Evolutionary conservation across 2,888 invertebrate species (phyloP).

Genomic region (Machimus atricapillus): DNA sequence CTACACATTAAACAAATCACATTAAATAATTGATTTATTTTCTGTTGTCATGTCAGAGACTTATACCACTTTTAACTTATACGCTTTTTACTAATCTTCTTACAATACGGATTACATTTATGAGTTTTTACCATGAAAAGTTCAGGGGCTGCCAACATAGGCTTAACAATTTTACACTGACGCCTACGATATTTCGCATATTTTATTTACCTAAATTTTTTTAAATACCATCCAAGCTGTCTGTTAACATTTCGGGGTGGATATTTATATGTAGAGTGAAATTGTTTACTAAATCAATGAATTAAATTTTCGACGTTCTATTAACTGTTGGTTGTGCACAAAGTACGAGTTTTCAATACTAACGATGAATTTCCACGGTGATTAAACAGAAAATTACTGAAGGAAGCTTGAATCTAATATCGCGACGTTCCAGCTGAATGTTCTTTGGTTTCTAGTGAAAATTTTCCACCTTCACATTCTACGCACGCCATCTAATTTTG

Average conservation of each 20-base stretch:
- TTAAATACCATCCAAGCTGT: background rate
- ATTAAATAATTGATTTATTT: background rate
- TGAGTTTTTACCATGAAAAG: background rate
- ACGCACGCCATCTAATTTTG: constrained; percentile 1
- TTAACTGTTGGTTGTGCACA: background rate
- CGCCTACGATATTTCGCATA: too few relatives aligned
- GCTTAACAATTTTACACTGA: too few relatives aligned
- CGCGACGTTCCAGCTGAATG: background rate
- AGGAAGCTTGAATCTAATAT: background rate
- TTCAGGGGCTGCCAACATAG: too few relatives aligned
- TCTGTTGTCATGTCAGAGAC: background rate
- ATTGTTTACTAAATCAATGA: background rate
- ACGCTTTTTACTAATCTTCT: background rate
- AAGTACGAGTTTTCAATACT: background rate
- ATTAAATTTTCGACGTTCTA: background rate
- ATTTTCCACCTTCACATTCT: background rate
- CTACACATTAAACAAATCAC: background rate
- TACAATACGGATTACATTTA: background rate
- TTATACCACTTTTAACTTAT: background rate
- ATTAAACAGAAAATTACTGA: background rate
- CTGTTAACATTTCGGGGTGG: background rate
- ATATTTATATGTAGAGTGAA: background rate
- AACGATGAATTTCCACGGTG: background rate
- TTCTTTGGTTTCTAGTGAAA: background rate
- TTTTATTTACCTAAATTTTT: too few relatives aligned